Evolutionary conservation across 2,113 vertebrate genomes (phyloP).

Genomic region (Trematomus loennbergii): DNA sequence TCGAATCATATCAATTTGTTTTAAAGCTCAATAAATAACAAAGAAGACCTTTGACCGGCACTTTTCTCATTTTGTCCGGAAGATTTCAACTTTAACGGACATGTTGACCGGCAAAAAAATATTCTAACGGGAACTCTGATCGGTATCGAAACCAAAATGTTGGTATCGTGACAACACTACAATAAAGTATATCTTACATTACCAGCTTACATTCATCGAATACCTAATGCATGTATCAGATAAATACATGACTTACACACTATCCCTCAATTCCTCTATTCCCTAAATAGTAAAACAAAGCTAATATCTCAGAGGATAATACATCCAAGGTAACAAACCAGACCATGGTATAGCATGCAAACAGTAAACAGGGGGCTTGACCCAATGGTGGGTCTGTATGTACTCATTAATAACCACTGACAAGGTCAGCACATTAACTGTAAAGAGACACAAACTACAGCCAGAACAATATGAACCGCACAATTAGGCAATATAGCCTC

Average conservation of each 20-base stretch:
- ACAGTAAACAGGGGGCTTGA: neutral
- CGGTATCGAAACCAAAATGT: no score
- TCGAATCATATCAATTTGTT: no score
- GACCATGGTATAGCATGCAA: neutral
- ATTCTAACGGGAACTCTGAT: no score
- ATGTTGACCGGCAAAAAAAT: no score
- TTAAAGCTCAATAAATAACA: no score
- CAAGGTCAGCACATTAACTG: conserved; percentile 13
- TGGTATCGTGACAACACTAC: no score
- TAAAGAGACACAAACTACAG: conserved; percentile 10
- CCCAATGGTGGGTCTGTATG: neutral
- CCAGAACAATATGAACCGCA: conserved; percentile 6
- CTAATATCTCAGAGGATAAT: neutral
- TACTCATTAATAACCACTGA: neutral
- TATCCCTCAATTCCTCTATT: neutral
- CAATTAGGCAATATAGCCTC: conserved; percentile 15
- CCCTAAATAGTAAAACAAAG: neutral
- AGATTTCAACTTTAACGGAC: no score
- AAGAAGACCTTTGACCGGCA: no score
- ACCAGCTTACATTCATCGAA: neutral
- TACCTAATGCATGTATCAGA: neutral
- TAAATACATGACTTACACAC: neutral
- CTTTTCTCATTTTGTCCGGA: no score
- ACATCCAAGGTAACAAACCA: neutral
- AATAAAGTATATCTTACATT: neutral